Percentiles rank a stretch among this genome's conserved stretches.
Evolutionary conservation across 2,888 invertebrate genomes (phyloP).

Genomic region (Dasysyrphus albostriatus): DNA sequence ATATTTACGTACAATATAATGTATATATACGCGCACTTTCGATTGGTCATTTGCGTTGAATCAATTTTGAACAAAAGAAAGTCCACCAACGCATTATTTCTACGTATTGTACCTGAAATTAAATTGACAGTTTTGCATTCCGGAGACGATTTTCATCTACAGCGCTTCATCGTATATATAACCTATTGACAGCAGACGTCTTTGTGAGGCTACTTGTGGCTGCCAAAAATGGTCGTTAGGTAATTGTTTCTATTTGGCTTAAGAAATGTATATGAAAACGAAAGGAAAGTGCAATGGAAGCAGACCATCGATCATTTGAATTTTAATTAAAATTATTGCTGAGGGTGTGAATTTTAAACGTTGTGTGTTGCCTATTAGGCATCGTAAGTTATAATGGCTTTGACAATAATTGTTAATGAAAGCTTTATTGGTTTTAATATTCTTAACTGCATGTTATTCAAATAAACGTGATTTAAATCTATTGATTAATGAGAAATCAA

Average conservation of each 20-base stretch:
- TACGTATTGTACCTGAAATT: conserved; percentile 48
- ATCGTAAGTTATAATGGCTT: background rate
- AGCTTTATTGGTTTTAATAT: conserved; percentile 21
- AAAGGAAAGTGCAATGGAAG: conserved; percentile 57
- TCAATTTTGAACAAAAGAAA: conserved; percentile 67
- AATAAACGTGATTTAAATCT: conserved; percentile 28
- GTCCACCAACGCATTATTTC: conserved; percentile 52
- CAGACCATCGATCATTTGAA: conserved; percentile 29
- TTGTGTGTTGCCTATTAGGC: conserved; percentile 5
- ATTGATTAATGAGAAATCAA: conserved; percentile 1
- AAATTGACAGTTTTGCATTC: conserved; percentile 67
- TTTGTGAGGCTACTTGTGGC: background rate
- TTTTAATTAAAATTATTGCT: conserved; percentile 11
- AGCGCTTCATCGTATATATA: conserved; percentile 20
- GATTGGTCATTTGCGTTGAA: conserved; percentile 39
- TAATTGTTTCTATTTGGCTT: conserved; percentile 55
- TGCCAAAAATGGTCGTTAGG: conserved; percentile 64
- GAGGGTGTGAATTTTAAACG: conserved; percentile 28
- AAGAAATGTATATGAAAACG: conserved; percentile 30
- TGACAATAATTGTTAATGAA: conserved; percentile 9
- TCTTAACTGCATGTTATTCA: background rate
- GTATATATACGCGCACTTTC: too few species aligned
- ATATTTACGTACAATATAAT: conserved; percentile 3
- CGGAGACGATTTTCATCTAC: conserved; percentile 31
- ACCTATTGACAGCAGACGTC: conserved; percentile 58